Percentiles rank a stretch among this genome's conserved stretches.
Conservation (phyloP, 2,888 invertebrate species). For the Hydrotaea cyrtoneurina region DNA sequence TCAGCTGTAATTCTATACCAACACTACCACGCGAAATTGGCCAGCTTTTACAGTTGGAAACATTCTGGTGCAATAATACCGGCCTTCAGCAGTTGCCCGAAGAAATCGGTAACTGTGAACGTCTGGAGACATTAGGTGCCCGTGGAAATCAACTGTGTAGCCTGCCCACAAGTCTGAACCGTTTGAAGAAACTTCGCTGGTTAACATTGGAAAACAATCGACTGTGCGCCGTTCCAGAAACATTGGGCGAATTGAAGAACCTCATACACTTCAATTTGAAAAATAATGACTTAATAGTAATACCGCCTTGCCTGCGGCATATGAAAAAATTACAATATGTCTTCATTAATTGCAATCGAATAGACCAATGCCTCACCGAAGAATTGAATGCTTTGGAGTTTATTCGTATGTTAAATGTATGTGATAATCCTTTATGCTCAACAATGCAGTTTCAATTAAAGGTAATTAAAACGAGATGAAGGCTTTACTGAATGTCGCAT, state of each 20-base stretch:
- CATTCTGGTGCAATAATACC: conserved; percentile 86
- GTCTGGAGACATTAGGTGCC: conserved; percentile 85
- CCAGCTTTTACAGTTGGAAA: conserved; percentile 83
- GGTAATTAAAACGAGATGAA: conserved; percentile 48
- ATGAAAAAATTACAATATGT: conserved; percentile 82
- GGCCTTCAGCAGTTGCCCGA: conserved; percentile 83
- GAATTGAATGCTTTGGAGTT: conserved; percentile 72
- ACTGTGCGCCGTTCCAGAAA: conserved; percentile 82
- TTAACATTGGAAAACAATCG: conserved; percentile 85
- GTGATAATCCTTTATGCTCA: conserved; percentile 82
- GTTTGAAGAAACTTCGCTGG: conserved; percentile 84
- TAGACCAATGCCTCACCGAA: conserved; percentile 65
- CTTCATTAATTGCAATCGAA: conserved; percentile 82
- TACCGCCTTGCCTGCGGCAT: conserved; percentile 81
- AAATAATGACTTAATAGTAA: conserved; percentile 82
- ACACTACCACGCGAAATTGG: conserved; percentile 84
- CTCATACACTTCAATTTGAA: conserved; percentile 85
- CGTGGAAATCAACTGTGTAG: conserved; percentile 84
- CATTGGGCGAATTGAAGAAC: conserved; percentile 82
- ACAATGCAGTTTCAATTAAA: conserved; percentile 47
- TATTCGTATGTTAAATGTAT: conserved; percentile 83
- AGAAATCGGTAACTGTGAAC: conserved; percentile 84
- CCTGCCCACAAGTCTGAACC: conserved; percentile 84
- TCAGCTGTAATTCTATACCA: conserved; percentile 85
- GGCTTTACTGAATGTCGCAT: too few relatives aligned